These are phyloP conservation scores for Volucella zonaria DNA, from an alignment of 2,888 invertebrate species.

Conservation along the genomic window DNA sequence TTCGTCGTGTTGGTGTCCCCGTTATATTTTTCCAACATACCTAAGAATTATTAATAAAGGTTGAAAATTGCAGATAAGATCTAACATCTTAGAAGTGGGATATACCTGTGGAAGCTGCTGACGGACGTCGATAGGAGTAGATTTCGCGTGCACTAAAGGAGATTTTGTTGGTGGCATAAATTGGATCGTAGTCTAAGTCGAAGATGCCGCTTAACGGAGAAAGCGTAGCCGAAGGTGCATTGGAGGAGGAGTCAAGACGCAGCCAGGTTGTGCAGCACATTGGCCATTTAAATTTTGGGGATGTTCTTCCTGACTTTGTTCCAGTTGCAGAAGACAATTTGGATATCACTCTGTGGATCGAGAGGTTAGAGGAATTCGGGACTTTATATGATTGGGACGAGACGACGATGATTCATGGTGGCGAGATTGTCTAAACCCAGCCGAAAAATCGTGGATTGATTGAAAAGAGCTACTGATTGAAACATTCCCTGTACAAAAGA, in stretches of 20 bases:
- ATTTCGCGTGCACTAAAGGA: neutral
- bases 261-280: neutral
- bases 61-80: too few relatives aligned
- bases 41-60: too few relatives aligned
- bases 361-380: slow-evolving; percentile 7
- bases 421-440: neutral
- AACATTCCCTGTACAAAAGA: slow-evolving; percentile 17
- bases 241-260: neutral
- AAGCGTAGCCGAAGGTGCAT: neutral
- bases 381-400: slow-evolving; percentile 11
- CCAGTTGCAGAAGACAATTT: slow-evolving; percentile 15
- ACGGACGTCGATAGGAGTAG: neutral
- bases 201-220: neutral
- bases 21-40: too few relatives aligned
- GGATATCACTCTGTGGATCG: neutral
- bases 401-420: slow-evolving; percentile 19
- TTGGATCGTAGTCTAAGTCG: neutral
- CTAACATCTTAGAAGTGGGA: too few relatives aligned
- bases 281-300: slow-evolving; percentile 3
- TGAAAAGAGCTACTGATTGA: slow-evolving; percentile 5
- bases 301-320: slow-evolving; percentile 6
- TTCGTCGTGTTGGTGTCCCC: too few relatives aligned
- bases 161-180: neutral
- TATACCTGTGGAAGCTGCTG: too few relatives aligned
- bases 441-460: neutral